Conservation (phyloP, 64 coral and sea anemone species). For the Dendronephthya gigantea region DNA sequence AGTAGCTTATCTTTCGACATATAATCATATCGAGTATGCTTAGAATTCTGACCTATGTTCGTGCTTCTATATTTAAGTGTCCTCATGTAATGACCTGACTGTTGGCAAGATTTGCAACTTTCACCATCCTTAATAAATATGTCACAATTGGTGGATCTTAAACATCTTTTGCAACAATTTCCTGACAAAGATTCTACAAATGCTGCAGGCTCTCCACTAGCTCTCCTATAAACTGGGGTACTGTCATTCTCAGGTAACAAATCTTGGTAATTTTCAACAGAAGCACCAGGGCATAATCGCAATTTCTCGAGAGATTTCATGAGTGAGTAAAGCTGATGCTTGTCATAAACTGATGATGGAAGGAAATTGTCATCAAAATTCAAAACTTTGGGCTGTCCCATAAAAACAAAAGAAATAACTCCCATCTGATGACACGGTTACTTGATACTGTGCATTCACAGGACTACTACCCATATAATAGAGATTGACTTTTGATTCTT, state of each 20-base stretch:
- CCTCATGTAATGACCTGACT: background rate
- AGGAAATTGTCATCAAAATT: background rate
- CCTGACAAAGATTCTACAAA: constrained; percentile 31
- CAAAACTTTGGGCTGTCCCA: background rate
- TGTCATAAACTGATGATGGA: background rate
- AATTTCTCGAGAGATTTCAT: too few species aligned
- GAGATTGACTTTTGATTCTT: background rate
- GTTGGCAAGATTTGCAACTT: background rate
- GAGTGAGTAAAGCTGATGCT: too few species aligned
- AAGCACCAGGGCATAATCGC: too few species aligned
- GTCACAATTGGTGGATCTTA: too few species aligned
- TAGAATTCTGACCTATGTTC: background rate
- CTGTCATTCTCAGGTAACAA: constrained; percentile 10
- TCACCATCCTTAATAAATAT: background rate
- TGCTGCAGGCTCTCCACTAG: constrained; percentile 38
- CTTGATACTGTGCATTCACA: background rate
- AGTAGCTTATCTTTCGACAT: constrained; percentile 5
- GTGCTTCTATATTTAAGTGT: constrained; percentile 10
- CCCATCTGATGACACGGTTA: background rate
- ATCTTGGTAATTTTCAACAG: too few species aligned
- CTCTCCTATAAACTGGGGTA: constrained; percentile 37
- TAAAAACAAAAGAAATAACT: background rate
- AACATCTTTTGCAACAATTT: too few species aligned
- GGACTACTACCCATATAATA: background rate
- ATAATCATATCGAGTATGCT: constrained; percentile 9